These are phyloP conservation scores for Leptopilina drosophilae DNA, from an alignment of 2,888 invertebrate species.

Conservation along the genomic window DNA sequence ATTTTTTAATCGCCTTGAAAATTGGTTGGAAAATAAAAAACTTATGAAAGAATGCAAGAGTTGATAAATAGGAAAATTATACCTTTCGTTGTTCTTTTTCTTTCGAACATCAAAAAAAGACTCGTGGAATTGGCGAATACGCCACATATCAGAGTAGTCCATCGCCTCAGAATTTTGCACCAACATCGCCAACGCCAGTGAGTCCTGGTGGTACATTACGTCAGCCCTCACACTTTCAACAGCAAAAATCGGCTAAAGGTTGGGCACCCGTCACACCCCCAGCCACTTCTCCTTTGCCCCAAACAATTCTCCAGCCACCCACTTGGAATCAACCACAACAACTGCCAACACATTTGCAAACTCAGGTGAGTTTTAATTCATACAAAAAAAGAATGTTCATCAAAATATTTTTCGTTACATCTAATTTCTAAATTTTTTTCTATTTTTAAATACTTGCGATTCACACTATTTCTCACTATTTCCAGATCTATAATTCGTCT, in stretches of 20 bases:
- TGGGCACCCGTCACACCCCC: constrained; percentile 78
- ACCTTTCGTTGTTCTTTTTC: background rate
- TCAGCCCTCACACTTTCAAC: constrained; percentile 70
- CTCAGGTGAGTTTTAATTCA: constrained; percentile 49
- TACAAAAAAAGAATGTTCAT: background rate
- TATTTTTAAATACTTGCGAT: too few species aligned
- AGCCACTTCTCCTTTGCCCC: constrained; percentile 76
- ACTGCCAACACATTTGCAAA: constrained; percentile 49
- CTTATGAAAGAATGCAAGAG: background rate
- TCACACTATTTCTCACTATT: too few species aligned
- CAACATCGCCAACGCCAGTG: constrained; percentile 68
- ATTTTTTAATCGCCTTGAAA: too few species aligned
- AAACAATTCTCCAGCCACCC: constrained; percentile 56
- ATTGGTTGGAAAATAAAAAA: background rate
- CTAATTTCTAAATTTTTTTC: too few species aligned
- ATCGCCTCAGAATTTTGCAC: constrained; percentile 62
- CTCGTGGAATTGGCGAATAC: constrained; percentile 72
- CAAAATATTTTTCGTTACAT: background rate
- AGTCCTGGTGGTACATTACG: constrained; percentile 70
- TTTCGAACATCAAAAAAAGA: constrained; percentile 59
- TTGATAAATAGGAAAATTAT: constrained; percentile 19
- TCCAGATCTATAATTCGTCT: too few species aligned
- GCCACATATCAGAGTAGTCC: constrained; percentile 72
- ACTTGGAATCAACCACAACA: constrained; percentile 65
- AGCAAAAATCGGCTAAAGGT: constrained; percentile 60